These are phyloP conservation scores for Odontocolon sp. DNA, from an alignment of 2,888 invertebrate genomes.

Conservation along the genomic window DNA sequence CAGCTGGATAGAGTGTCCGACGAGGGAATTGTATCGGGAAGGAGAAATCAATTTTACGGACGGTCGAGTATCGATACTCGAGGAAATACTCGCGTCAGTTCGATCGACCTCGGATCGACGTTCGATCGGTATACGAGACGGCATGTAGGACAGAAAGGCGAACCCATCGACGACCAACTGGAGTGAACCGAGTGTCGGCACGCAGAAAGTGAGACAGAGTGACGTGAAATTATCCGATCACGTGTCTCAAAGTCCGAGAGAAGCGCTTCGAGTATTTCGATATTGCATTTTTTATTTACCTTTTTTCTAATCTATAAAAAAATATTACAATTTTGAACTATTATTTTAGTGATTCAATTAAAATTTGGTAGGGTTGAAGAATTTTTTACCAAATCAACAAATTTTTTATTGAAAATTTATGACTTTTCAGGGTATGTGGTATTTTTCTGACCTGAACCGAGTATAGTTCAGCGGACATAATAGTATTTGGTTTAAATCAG, in stretches of 20 bases:
- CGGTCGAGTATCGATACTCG: conserved; percentile 67
- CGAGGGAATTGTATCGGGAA: conserved; percentile 52
- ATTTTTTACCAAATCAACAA: too few species aligned
- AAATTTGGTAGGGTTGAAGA: too few species aligned
- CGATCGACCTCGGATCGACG: conserved; percentile 42
- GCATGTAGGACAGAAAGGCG: conserved; percentile 18
- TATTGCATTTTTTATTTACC: not conserved
- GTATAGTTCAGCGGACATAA: too few species aligned
- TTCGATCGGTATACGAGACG: conserved; percentile 11
- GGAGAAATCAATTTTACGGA: conserved; percentile 76
- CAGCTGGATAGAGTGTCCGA: conserved; percentile 36
- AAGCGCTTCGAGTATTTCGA: conserved; percentile 13
- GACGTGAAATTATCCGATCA: conserved; percentile 39
- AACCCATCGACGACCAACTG: not conserved
- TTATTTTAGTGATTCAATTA: too few species aligned
- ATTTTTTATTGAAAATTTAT: too few species aligned
- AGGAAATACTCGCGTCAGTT: not conserved
- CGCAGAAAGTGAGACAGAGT: conserved; percentile 27
- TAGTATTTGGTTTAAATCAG: too few species aligned
- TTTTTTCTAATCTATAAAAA: too few species aligned
- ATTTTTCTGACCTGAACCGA: too few species aligned
- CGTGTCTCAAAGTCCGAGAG: conserved; percentile 21
- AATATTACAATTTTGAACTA: too few species aligned
- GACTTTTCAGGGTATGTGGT: too few species aligned
- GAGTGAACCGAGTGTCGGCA: not conserved